Evolutionary conservation across 2,113 vertebrate genomes (phyloP), one percentile per base, ranked within the genome.

Genomic region (Scartelaos histophorus): DNA sequence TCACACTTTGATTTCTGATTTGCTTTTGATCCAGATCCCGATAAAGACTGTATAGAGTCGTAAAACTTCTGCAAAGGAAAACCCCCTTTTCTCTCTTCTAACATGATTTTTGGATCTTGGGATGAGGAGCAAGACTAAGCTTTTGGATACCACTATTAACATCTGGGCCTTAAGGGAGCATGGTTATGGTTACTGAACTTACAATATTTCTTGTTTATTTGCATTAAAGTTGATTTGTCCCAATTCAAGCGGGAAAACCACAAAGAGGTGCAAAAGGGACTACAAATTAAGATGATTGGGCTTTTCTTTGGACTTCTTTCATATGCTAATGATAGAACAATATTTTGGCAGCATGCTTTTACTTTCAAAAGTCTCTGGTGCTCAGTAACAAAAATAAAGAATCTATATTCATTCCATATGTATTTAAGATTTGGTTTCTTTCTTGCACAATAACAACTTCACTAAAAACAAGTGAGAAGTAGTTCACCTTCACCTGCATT

Each of bases 301-400:
- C 13, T 25, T 22, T 24, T 24, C 12, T 62, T 15, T 17, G 7
- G 13, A 34, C 29, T 19, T 29, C 60, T 62, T 29, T 17, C 29
- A 62, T 62, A 62, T 62, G 60, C 25, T 62, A 34, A 62, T 35
- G 29, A 7, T 35, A 16, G 34, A 62, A 62, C 15, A 17, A 34
- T 62, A 35, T 62, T 62, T 62, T 62, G 60, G 60, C 60, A 35
- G 29, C 60, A 35, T 62, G 29, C 29, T 62, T 62, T 35, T 35
- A 35, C 25, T 62, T 35, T 19, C 22, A 24, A 57, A 19, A 57
- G n/a, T 57, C 38, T 43, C 38, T 43, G 9, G 38, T 43, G 10
- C n/a, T 57, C n/a, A 57, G 56, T 13, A 58, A 22, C 56, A 62
- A 13, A 62, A 35, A 62, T 29, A 29, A 9, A 17, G 16, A 62